Evolutionary conservation across 2,888 invertebrate genomes (phyloP), one percentile per base, ranked within the genome.

Genomic region (Caenorhabditis japonica): DNA sequence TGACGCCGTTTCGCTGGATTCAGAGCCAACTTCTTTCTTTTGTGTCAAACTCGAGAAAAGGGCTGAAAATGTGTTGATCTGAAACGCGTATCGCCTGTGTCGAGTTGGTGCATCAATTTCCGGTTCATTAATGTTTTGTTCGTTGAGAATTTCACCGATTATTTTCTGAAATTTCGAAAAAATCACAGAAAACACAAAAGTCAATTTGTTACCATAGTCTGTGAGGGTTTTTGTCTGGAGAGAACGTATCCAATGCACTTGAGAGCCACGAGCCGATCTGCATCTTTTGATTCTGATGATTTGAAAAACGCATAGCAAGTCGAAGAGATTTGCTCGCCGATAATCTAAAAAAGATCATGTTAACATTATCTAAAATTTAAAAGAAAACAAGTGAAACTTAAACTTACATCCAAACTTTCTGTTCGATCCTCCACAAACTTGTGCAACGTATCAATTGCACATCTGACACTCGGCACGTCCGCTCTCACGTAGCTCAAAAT

Each of bases 201-300:
- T 5, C 33, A 47, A 17, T 41, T 27, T 0, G 21, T 2, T 36
- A 77, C 80, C 77, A 79, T 81, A 33, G 77, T 73, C 1, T 68
- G 61, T 3, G 52, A 38, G n/a, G 75, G 62, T 15, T 51, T 59
- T 23, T 51, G 51, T 8, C 43, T 51, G 10, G 79, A 76, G 21
- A 81, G 59, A 5, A 79, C 75, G 46, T 71, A 71, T 43, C 81
- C 81, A 17, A 81, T 80, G 27, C 77, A 79, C 47, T 78, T 77
- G n/a, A 81, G 66, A 4, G 81, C 79, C 8, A 49, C 51, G 19
- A 81, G 43, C 38, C 81, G 68, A 13, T 64, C 49, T n/a, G 25
- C 7, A n/a, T 64, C 64, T 7, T 19, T 2, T 4, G 34, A 47
- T 13, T 19, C 38, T 4, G 27, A n/a, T 13, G 71, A 43, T 38